Evolutionary conservation across 2,888 invertebrate species (phyloP).

Genomic region (Stratiomys singularior): DNA sequence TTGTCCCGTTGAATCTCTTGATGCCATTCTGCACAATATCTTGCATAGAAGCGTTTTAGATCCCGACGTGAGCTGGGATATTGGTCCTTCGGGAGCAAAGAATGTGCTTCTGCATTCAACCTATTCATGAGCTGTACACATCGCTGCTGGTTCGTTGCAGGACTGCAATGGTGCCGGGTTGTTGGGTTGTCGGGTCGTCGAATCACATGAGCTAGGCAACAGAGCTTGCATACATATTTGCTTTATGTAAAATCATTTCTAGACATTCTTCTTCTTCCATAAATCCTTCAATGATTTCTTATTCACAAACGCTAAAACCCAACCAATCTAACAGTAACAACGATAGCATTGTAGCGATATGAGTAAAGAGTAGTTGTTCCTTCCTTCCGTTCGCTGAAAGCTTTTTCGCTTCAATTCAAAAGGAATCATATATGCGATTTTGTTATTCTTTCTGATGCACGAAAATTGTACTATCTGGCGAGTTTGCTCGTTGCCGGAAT

Average conservation of each 20-base stretch:
- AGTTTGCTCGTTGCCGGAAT: not conserved
- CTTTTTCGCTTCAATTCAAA: conserved; percentile 33
- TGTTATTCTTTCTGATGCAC: conserved; percentile 26
- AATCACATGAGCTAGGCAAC: not conserved
- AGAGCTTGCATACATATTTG: conserved; percentile 14
- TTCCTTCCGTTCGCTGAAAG: conserved; percentile 23
- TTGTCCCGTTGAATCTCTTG: conserved; percentile 11
- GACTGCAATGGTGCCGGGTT: too few relatives aligned
- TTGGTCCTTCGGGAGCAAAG: conserved; percentile 13
- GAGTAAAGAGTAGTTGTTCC: conserved; percentile 1
- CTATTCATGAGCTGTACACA: not conserved
- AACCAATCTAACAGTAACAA: not conserved
- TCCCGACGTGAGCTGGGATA: not conserved
- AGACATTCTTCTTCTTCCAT: conserved; percentile 46
- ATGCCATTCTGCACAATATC: conserved; percentile 31
- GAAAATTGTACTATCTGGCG: not conserved
- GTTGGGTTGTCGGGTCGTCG: too few relatives aligned
- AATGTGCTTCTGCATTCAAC: not conserved
- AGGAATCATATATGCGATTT: conserved; percentile 38
- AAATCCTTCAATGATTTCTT: conserved; percentile 47
- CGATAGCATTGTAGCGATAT: not conserved
- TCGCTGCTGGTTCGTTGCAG: not conserved
- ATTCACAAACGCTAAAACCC: conserved; percentile 45
- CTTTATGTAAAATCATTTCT: conserved; percentile 42
- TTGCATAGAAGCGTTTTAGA: conserved; percentile 1